phyloP scores from a whole-genome alignment of 2,113 vertebrate genomes.

The Microtus pennsylvanicus region DNA sequence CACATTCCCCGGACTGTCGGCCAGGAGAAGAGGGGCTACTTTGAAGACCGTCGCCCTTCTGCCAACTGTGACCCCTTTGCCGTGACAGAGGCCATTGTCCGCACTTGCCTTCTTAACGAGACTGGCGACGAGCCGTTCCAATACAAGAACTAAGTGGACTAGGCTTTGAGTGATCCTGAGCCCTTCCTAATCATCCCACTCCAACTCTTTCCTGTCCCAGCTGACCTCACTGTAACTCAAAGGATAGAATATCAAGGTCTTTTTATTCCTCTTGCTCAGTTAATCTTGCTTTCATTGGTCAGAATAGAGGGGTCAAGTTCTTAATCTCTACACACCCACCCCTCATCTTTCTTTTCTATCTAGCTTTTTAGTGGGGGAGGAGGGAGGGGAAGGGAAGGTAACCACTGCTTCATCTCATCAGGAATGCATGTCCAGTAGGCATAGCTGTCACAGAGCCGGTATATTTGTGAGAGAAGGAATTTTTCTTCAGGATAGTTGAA shows the following conservation, averaged over 20 bases:
- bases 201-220: constrained; percentile 22
- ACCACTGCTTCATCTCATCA: constrained; percentile 87
- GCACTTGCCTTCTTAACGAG: constrained; percentile 94
- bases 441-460: constrained; percentile 73
- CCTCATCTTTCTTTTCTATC: background rate
- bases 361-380: constrained; percentile 66
- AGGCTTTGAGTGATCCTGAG: background rate
- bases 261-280: constrained; percentile 71
- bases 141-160: constrained; percentile 90
- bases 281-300: constrained; percentile 82
- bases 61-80: constrained; percentile 96
- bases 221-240: constrained; percentile 80
- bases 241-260: constrained; percentile 82
- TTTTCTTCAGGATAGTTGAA: constrained; percentile 4
- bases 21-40: constrained; percentile 94
- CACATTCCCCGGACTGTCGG: constrained; percentile 94
- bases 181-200: constrained; percentile 54
- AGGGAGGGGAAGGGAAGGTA: constrained; percentile 59
- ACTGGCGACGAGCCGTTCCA: constrained; percentile 91
- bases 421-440: constrained; percentile 78
- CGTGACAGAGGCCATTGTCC: constrained; percentile 94
- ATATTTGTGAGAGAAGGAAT: background rate
- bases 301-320: constrained; percentile 80
- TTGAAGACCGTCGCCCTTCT: constrained; percentile 95
- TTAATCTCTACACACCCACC: constrained; percentile 59